A percentile compares a stretch with the other conserved stretches of the same genome.
These are phyloP conservation scores for Chloroceryle inda DNA, from an alignment of 2,797 vertebrate genomes.

Conservation along the genomic window DNA sequence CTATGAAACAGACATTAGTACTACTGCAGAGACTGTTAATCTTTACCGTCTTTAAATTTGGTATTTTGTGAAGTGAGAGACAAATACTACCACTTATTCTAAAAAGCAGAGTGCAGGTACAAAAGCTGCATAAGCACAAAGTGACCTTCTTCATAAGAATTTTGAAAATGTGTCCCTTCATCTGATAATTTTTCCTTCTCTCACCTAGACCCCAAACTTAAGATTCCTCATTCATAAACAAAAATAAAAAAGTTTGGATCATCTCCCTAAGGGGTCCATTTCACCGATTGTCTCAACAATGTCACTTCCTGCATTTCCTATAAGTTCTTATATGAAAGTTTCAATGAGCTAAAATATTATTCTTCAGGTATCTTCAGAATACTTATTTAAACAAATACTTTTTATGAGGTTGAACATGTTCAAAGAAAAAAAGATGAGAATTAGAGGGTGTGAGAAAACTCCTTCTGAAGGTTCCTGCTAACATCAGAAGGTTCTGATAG, in stretches of 20 bases:
- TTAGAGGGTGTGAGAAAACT: not conserved
- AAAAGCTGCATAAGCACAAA: not conserved
- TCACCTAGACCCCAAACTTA: not conserved
- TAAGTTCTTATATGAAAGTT: not conserved
- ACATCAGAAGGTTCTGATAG: not conserved
- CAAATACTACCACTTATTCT: not conserved
- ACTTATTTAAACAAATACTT: not conserved
- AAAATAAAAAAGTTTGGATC: not conserved
- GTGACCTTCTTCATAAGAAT: not conserved
- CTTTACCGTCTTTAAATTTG: slow-evolving; percentile 4
- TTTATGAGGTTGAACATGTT: not conserved
- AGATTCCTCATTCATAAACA: not conserved
- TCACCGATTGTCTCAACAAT: not conserved
- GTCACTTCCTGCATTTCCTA: not conserved
- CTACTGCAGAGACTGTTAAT: not conserved
- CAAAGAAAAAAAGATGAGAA: not conserved
- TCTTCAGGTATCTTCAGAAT: not conserved
- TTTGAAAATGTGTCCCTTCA: not conserved
- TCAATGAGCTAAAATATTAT: not conserved
- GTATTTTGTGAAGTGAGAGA: not conserved
- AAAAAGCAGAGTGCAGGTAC: not conserved
- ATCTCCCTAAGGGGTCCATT: not conserved
- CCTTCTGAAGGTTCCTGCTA: not conserved
- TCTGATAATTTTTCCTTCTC: not conserved
- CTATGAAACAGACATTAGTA: not conserved